A percentile compares a stretch with the other conserved stretches of the same genome.
These are phyloP conservation scores for Scaptomyza montana DNA, from an alignment of 1,140 invertebrate species.

Conservation along the genomic window DNA sequence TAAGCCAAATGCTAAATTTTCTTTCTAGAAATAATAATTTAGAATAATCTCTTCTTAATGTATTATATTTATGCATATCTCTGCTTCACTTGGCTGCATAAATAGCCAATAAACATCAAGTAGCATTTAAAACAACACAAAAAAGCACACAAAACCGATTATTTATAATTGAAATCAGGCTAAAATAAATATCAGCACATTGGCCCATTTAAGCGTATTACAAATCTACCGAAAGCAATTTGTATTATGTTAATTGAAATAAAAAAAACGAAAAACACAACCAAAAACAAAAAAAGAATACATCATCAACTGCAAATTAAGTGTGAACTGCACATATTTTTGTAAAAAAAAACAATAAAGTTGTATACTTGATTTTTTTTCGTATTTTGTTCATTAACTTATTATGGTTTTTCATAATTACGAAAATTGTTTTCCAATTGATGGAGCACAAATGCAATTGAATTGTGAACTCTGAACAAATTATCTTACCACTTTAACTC, in stretches of 20 bases:
- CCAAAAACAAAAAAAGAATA: not conserved
- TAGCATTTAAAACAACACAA: constrained; percentile 1
- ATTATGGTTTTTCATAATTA: constrained; percentile 41
- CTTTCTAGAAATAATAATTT: no score
- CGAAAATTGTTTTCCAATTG: constrained; percentile 62
- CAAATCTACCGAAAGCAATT: constrained; percentile 41
- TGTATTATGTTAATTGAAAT: constrained; percentile 30
- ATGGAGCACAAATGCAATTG: constrained; percentile 46
- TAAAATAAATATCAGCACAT: constrained; percentile 25
- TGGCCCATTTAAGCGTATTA: constrained; percentile 39
- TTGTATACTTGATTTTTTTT: not conserved
- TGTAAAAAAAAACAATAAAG: not conserved
- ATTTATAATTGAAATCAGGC: constrained; percentile 46
- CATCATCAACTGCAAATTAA: constrained; percentile 12
- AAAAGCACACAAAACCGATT: constrained; percentile 24
- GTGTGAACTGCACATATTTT: constrained; percentile 8
- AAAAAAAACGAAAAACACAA: constrained; percentile 1
- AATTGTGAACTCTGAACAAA: constrained; percentile 24
- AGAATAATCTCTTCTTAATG: no score
- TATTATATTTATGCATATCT: not conserved
- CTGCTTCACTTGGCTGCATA: constrained; percentile 4
- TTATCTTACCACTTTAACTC: constrained; percentile 6
- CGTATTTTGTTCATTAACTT: constrained; percentile 11
- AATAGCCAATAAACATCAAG: constrained; percentile 26
- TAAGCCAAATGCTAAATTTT: no score